Conservation (phyloP, 2,888 invertebrate genomes). For the Notodromas monacha region DNA sequence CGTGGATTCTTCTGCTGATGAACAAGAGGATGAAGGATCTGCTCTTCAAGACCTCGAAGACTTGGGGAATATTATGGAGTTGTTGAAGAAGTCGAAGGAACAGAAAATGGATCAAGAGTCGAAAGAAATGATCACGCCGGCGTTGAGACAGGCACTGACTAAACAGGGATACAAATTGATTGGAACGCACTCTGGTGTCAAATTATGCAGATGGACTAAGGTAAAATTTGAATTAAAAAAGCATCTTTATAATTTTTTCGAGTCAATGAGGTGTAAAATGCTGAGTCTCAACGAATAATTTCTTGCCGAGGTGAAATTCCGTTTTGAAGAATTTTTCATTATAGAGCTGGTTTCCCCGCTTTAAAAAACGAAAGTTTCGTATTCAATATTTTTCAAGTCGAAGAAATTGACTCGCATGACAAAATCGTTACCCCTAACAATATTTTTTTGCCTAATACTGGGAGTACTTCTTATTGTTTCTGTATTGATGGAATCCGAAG, state of each 20-base stretch:
- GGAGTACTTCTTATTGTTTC: neutral
- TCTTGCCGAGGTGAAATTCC: too few relatives aligned
- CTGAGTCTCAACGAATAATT: neutral
- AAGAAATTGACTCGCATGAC: too few relatives aligned
- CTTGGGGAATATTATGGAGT: conserved; percentile 15
- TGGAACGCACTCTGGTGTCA: conserved; percentile 25
- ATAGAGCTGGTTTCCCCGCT: too few relatives aligned
- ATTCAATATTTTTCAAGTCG: too few relatives aligned
- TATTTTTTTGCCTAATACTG: too few relatives aligned
- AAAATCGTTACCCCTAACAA: too few relatives aligned
- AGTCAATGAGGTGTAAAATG: neutral
- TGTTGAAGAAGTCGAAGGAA: conserved; percentile 11
- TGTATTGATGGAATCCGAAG: neutral
- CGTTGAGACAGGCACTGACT: conserved; percentile 19
- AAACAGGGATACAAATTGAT: conserved; percentile 25
- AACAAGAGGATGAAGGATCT: conserved; percentile 10
- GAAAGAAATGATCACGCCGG: conserved; percentile 21
- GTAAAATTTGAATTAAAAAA: conserved; percentile 11
- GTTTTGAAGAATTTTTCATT: too few relatives aligned
- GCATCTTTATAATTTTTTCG: conserved; percentile 1
- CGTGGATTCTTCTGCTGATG: conserved; percentile 9
- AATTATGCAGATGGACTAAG: conserved; percentile 26
- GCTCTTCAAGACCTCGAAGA: conserved; percentile 21
- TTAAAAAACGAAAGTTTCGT: too few relatives aligned
- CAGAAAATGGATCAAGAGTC: conserved; percentile 9